Evolutionary conservation across 2,797 vertebrate species (phyloP).

Genomic region (Bradypodion ventrale): DNA sequence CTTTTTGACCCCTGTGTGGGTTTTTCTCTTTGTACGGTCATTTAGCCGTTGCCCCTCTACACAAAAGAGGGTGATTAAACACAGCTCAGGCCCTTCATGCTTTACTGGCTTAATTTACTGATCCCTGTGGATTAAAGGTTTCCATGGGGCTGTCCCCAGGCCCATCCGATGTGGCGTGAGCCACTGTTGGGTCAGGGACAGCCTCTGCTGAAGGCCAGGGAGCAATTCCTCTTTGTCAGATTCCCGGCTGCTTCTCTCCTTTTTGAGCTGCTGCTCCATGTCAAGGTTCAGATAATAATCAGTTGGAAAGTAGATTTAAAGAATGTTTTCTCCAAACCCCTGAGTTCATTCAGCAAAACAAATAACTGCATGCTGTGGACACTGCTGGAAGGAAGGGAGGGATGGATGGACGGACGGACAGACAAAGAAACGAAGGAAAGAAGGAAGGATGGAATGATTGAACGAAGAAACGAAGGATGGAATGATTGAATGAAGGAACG

Average conservation of each 20-base stretch:
- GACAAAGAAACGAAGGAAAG: not conserved
- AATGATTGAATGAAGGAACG: no score
- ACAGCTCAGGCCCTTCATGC: constrained; percentile 76
- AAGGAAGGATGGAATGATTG: no score
- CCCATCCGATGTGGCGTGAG: constrained; percentile 60
- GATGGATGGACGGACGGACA: not conserved
- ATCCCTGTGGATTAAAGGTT: constrained; percentile 75
- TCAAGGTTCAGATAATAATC: constrained; percentile 66
- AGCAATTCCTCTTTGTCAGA: constrained; percentile 47
- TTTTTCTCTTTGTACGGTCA: constrained; percentile 78
- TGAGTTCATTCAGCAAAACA: not conserved
- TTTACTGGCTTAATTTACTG: constrained; percentile 78
- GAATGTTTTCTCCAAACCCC: not conserved
- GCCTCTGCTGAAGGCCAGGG: no score
- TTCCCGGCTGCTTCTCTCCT: not conserved
- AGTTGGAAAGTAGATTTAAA: constrained; percentile 54
- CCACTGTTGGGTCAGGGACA: constrained; percentile 49
- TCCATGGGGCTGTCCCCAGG: constrained; percentile 65
- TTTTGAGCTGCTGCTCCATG: constrained; percentile 42
- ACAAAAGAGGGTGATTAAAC: constrained; percentile 79
- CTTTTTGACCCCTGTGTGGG: constrained; percentile 77
- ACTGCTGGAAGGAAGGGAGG: not conserved
- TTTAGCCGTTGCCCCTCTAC: constrained; percentile 67
- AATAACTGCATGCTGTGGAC: not conserved
- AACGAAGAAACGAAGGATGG: no score